phyloP scores from a whole-genome alignment of 2,113 vertebrate species.

The Chlorodrepanis virens region DNA sequence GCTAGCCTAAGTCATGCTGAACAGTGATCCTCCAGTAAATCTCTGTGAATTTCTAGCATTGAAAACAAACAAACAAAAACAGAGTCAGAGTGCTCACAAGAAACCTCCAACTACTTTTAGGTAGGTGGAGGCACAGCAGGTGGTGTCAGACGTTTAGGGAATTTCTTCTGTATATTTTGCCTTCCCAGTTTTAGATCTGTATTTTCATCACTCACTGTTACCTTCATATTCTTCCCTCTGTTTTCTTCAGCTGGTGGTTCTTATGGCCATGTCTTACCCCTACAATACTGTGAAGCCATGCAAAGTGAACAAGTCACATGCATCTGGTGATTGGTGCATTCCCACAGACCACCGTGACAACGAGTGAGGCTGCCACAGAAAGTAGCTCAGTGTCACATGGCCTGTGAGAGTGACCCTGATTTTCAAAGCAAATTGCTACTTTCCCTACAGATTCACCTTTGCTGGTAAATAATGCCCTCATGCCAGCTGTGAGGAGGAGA shows the following conservation, averaged over 20 bases:
- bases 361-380: background rate
- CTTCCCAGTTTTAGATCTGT: background rate
- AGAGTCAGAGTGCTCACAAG: background rate
- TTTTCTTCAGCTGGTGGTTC: background rate
- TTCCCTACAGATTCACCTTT: background rate
- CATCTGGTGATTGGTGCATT: background rate
- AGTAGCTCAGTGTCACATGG: background rate
- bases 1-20: background rate
- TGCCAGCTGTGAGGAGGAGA: background rate
- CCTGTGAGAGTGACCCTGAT: background rate
- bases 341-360: background rate
- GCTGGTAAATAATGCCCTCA: background rate
- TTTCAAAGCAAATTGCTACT: background rate
- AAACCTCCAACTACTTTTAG: background rate
- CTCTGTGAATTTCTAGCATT: background rate
- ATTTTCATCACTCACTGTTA: background rate
- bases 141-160: background rate
- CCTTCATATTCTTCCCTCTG: background rate
- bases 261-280: background rate
- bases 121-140: background rate
- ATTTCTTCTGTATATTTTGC: constrained; percentile 11
- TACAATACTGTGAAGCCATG: background rate
- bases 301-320: background rate
- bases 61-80: constrained; percentile 24
- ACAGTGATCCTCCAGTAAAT: background rate